Evolutionary conservation across 2,888 invertebrate genomes (phyloP), one percentile per base, ranked within the genome.

Genomic region (Pollenia griseotomentosa): DNA sequence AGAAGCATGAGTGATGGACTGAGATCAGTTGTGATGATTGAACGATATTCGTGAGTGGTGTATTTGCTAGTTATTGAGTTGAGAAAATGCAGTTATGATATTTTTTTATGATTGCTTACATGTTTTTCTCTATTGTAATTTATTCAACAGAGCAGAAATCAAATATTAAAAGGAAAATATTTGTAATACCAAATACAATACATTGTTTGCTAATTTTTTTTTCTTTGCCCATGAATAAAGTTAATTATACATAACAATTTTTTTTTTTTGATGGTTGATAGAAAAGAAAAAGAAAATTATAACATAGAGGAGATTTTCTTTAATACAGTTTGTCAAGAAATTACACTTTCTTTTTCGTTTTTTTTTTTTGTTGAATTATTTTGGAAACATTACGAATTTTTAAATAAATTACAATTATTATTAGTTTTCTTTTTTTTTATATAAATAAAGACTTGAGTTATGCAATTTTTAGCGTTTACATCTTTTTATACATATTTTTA

Each of bases 121-220:
- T 16, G 40, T 55, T 7, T 74, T 61, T 51, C n/a, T 63, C 16
- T 44, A 53, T n/a, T 53, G 48, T 46, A 19, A 53, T 42, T 33
- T 33, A 33, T 33, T 33, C 33, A 14, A 63, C 44, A 59, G 11
- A 44, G 53, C 53, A 42, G 12, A 7, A 7, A 14, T 11, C 42
- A 12, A 8, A 19, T 46, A 59, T 46, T 12, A 53, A 59, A 68
- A 66, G 40, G 44, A 40, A 81, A 71, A 71, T 16, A 65, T 19
- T 68, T 71, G 44, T 66, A 84, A 80, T 85, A 75, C n/a, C n/a
- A n/a, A n/a, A 70, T 70, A 61, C 53, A 6, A 33, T 33, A n/a
- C 78, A 86, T 86, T 86, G 83, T 86, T 83, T 86, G 86, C 63
- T 74, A 82, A 78, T 79, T 79, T 83, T 73, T 19, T 53, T 80